phyloP scores from a whole-genome alignment of 1,140 invertebrate genomes.

The Eueides isabella region DNA sequence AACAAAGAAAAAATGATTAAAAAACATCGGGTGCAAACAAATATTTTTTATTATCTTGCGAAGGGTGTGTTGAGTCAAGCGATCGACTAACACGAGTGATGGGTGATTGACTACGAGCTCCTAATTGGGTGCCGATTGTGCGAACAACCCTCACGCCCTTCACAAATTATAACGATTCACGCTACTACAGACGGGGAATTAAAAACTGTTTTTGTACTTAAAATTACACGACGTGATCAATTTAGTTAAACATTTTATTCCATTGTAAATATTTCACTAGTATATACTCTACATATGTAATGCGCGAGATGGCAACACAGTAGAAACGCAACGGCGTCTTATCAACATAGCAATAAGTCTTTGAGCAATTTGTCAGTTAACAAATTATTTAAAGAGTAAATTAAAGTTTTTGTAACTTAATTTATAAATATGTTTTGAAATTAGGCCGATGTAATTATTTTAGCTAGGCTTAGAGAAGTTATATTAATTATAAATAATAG shows the following conservation, averaged over 20 bases:
- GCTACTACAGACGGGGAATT: background rate
- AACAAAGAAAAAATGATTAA: background rate
- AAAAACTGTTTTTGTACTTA: conserved; percentile 47
- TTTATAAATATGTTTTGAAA: conserved; percentile 66
- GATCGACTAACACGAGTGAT: conserved; percentile 43
- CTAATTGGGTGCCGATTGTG: conserved; percentile 51
- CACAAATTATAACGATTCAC: conserved; percentile 37
- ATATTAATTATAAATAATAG: conserved; percentile 75
- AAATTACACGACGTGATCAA: conserved; percentile 26
- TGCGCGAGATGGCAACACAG: conserved; percentile 43
- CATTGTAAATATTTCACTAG: conserved; percentile 56
- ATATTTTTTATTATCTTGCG: conserved; percentile 6
- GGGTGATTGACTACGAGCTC: conserved; percentile 54
- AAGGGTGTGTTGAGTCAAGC: conserved; percentile 29
- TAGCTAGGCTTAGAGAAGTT: conserved; percentile 70
- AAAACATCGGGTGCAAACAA: background rate
- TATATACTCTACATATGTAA: conserved; percentile 32
- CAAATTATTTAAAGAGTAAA: conserved; percentile 49
- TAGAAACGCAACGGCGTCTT: conserved; percentile 44
- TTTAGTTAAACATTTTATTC: conserved; percentile 41
- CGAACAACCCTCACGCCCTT: conserved; percentile 41
- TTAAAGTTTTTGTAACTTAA: conserved; percentile 66
- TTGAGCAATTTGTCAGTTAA: conserved; percentile 46
- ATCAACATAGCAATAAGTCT: conserved; percentile 60
- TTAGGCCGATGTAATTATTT: conserved; percentile 74